Base-by-base conservation (phyloP, 2,888 invertebrate genomes). In the Toxonevra muliebris region DNA sequence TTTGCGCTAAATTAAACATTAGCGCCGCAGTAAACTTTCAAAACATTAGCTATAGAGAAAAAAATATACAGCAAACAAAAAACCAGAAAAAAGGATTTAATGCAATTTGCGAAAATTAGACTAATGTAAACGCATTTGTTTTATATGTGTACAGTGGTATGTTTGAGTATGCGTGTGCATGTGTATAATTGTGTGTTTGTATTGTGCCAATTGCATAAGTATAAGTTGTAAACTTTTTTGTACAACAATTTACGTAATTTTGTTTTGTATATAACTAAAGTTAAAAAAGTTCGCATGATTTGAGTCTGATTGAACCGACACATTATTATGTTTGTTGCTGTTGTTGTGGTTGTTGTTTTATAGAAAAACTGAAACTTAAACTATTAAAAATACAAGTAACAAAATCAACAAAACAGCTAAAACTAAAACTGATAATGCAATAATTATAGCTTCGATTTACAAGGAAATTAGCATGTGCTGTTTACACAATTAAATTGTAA, bases 391-490 rank as follows among this genome's bases (percentile, higher is more conserved):
- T 15, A 59, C 13, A 43, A 48, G 43, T 30, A 66, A 55, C 53
- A 53, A 63, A 41, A 62, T 41, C 45, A 50, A 60, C 40, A 13
- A 41, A 60, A 66, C 52, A 61, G 2, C 42, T n/a, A 43, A 58
- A 68, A 63, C 63, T 30, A 57, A 30, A 65, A 65, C 65, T 69
- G 68, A 69, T 69, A 69, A 65, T 69, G 48, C 48, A 48, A 48
- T 48, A 48, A 48, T 48, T 48, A 48, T 15, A 48, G 15, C 4
- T 43, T 17, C 42, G 48, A 20, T 48, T 20, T 19, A 45, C 45
- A 12, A 45, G 48, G 48, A 48, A 60, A 60, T 59, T 59, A 43
- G 59, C 19, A 15, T 30, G 30, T 30, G n/a, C 48, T 7, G 48
- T 11, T 10, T 5, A 48, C 48, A 11, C 48, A 10, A 5, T 15